phyloP scores from a whole-genome alignment of 2,888 invertebrate species.

The Meiosimyza decipiens region DNA sequence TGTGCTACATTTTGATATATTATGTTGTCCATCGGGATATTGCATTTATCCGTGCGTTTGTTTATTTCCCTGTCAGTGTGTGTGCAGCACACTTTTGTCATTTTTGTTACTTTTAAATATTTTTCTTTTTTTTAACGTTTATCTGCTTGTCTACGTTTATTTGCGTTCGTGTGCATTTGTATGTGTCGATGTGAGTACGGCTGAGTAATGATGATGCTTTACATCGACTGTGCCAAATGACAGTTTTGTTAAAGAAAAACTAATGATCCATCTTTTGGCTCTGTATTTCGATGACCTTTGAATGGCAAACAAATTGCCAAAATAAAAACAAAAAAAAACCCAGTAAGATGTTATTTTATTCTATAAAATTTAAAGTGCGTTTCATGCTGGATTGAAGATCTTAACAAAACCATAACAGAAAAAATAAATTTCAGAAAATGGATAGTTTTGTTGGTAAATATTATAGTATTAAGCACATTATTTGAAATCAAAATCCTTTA shows the following conservation, averaged over 20 bases:
- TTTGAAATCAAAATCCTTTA: too few species aligned
- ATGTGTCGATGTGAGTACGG: neutral
- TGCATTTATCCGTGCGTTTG: neutral
- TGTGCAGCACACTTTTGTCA: neutral
- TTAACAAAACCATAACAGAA: too few species aligned
- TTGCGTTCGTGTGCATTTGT: constrained; percentile 12
- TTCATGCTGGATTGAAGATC: too few species aligned
- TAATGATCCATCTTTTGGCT: constrained; percentile 17
- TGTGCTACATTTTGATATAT: constrained; percentile 35
- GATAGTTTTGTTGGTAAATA: too few species aligned
- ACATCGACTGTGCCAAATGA: constrained; percentile 1
- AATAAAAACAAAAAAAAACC: too few species aligned
- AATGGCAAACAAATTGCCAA: constrained; percentile 14
- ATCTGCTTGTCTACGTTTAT: neutral
- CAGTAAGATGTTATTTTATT: too few species aligned
- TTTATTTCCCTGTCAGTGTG: neutral
- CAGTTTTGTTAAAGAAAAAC: constrained; percentile 17
- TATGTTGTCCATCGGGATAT: constrained; percentile 26
- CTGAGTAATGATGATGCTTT: constrained; percentile 26
- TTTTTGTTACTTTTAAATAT: neutral
- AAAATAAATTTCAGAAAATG: too few species aligned
- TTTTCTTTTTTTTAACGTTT: neutral
- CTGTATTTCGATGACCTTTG: neutral
- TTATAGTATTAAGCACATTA: too few species aligned
- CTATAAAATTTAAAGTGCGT: too few species aligned